A percentile compares a stretch with the other conserved stretches of the same genome.
Conservation (phyloP, 92 coral and sea anemone species). For the Paragorgia papillata region DNA sequence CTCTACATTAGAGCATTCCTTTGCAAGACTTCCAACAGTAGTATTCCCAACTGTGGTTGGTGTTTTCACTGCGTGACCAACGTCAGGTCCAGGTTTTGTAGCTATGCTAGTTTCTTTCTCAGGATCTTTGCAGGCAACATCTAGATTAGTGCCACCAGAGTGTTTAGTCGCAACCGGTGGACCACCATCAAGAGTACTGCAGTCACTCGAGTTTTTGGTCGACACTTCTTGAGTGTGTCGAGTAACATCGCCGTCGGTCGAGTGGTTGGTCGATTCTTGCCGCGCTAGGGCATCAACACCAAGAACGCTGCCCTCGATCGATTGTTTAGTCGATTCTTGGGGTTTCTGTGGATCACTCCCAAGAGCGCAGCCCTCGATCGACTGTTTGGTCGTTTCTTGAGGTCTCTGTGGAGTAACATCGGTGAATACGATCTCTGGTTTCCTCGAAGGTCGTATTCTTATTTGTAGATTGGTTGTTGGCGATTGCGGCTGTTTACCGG, state of each 20-base stretch:
- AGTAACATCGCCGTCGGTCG: too few relatives aligned
- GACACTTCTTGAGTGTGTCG: too few relatives aligned
- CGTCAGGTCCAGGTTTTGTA: neutral
- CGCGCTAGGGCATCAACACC: conserved; percentile 25
- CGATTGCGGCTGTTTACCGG: conserved; percentile 11
- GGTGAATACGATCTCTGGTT: conserved; percentile 14
- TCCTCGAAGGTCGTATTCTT: conserved; percentile 22
- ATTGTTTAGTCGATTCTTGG: conserved; percentile 32
- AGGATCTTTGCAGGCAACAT: neutral
- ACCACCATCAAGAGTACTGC: too few relatives aligned
- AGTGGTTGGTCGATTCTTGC: too few relatives aligned
- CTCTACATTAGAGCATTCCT: neutral
- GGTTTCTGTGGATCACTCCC: conserved; percentile 37
- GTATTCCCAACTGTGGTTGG: neutral
- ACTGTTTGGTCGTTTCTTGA: conserved; percentile 35
- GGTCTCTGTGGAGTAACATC: conserved; percentile 41
- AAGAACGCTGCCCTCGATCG: conserved; percentile 39
- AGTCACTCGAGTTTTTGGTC: too few relatives aligned
- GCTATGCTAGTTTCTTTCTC: conserved; percentile 34
- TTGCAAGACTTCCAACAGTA: neutral
- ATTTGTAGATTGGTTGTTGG: conserved; percentile 27
- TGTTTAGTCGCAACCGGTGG: conserved; percentile 4
- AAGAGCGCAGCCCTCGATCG: conserved; percentile 36
- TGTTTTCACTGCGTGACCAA: neutral
- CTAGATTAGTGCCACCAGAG: too few relatives aligned